Conservation (phyloP, 1,140 invertebrate species). For the Asobara japonica region DNA sequence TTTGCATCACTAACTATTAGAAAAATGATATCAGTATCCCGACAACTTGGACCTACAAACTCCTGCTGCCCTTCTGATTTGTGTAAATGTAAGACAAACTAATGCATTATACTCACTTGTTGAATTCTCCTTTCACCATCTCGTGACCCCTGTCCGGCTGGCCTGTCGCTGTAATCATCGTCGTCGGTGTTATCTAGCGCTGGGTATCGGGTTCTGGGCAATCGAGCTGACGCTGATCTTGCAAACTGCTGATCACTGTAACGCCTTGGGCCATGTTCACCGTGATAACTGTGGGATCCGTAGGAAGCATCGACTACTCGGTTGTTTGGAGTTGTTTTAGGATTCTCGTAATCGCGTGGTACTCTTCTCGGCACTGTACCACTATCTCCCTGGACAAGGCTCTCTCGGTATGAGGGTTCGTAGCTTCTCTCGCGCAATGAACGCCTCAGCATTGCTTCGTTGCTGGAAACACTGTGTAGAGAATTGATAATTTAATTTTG, state of each 20-base stretch:
- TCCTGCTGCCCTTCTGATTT: background rate
- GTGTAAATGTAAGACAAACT: background rate
- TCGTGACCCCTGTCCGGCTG: slow-evolving; percentile 55
- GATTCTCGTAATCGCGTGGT: slow-evolving; percentile 47
- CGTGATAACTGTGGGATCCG: slow-evolving; percentile 43
- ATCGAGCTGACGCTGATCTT: slow-evolving; percentile 81
- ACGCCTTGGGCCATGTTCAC: slow-evolving; percentile 47
- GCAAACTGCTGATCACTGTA: slow-evolving; percentile 68
- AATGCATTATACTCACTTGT: slow-evolving; percentile 53
- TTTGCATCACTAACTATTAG: too few species aligned
- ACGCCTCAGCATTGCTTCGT: slow-evolving; percentile 51
- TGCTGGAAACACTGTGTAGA: slow-evolving; percentile 37
- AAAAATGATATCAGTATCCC: too few species aligned
- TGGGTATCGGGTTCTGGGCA: slow-evolving; percentile 70
- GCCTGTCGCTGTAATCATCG: slow-evolving; percentile 56
- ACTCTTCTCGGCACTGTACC: slow-evolving; percentile 48
- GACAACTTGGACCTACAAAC: too few species aligned
- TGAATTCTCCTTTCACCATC: slow-evolving; percentile 78
- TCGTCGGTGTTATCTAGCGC: slow-evolving; percentile 54
- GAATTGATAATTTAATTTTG: background rate
- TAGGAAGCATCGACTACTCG: slow-evolving; percentile 35
- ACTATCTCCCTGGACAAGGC: slow-evolving; percentile 50
- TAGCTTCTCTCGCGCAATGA: slow-evolving; percentile 58
- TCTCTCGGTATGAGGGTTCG: slow-evolving; percentile 46
- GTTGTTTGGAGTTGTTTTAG: slow-evolving; percentile 35